Evolutionary conservation across 2,888 invertebrate genomes (phyloP).

Genomic region (Platynereis dumerilii): DNA sequence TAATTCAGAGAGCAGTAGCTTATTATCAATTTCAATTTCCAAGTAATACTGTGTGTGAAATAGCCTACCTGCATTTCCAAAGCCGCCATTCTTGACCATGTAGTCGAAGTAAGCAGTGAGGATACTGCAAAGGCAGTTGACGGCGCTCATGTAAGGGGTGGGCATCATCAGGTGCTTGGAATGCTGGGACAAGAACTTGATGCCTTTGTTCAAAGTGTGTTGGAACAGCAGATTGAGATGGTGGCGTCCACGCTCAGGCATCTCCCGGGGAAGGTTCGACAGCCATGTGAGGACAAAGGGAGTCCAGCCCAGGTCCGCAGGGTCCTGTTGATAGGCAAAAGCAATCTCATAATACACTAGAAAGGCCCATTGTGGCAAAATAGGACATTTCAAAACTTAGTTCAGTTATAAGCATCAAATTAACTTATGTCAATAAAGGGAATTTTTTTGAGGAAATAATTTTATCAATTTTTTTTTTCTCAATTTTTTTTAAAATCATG

Average conservation of each 20-base stretch:
- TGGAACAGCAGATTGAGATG: conserved; percentile 57
- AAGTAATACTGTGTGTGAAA: no score
- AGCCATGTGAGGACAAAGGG: conserved; percentile 61
- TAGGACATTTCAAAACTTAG: no score
- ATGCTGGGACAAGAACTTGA: conserved; percentile 51
- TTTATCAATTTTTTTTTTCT: no score
- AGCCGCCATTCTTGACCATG: conserved; percentile 58
- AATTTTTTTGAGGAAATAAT: no score
- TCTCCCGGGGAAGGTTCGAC: conserved; percentile 49
- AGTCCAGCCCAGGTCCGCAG: conserved; percentile 61
- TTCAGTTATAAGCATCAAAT: no score
- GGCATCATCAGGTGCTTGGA: conserved; percentile 50
- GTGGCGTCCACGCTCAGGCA: conserved; percentile 57
- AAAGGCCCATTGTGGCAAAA: no score
- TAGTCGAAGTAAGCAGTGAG: conserved; percentile 59
- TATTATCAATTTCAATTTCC: no score
- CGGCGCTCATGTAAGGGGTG: conserved; percentile 52
- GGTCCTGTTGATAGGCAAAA: conserved; percentile 47
- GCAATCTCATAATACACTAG: background rate
- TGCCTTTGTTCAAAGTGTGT: conserved; percentile 53
- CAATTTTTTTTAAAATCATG: no score
- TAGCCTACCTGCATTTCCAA: conserved; percentile 57
- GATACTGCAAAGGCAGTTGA: conserved; percentile 57
- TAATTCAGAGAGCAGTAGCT: no score
- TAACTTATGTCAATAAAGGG: no score